These are phyloP conservation scores for Saimiri boliviensis DNA, from an alignment of 2,113 vertebrate species.

Conservation along the genomic window DNA sequence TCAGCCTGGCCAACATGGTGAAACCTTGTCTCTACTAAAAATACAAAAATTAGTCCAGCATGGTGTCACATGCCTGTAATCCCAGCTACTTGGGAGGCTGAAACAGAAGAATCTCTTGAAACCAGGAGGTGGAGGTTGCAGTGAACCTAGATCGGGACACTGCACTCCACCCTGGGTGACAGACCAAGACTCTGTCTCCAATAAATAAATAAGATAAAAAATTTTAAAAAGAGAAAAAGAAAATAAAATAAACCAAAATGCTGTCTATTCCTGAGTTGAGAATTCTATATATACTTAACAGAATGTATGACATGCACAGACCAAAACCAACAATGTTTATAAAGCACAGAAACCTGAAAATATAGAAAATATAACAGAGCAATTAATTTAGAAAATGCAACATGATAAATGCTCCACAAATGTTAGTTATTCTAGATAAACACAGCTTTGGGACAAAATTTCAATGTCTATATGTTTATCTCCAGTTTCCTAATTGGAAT, in stretches of 20 bases:
- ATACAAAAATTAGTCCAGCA: too few species aligned
- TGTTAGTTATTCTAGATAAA: not conserved
- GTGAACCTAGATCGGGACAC: too few species aligned
- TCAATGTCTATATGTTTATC: not conserved
- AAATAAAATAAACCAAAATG: not conserved
- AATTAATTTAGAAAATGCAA: constrained; percentile 4
- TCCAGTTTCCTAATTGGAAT: constrained; percentile 22
- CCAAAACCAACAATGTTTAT: not conserved
- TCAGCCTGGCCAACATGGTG: too few species aligned
- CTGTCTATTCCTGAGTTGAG: not conserved
- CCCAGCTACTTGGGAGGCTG: too few species aligned
- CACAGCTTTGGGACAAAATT: not conserved
- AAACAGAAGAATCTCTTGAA: too few species aligned
- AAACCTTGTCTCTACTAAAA: too few species aligned
- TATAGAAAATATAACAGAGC: not conserved
- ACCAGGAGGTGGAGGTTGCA: too few species aligned
- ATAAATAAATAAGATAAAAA: too few species aligned
- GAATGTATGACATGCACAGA: not conserved
- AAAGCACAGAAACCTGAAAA: constrained; percentile 12
- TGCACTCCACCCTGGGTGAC: too few species aligned
- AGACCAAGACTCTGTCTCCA: too few species aligned
- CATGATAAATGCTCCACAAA: not conserved
- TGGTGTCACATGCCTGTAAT: too few species aligned
- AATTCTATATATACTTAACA: not conserved
- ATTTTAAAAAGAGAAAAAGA: not conserved